phyloP scores from a whole-genome alignment of 2,797 vertebrate species.

The Falco berigora region DNA sequence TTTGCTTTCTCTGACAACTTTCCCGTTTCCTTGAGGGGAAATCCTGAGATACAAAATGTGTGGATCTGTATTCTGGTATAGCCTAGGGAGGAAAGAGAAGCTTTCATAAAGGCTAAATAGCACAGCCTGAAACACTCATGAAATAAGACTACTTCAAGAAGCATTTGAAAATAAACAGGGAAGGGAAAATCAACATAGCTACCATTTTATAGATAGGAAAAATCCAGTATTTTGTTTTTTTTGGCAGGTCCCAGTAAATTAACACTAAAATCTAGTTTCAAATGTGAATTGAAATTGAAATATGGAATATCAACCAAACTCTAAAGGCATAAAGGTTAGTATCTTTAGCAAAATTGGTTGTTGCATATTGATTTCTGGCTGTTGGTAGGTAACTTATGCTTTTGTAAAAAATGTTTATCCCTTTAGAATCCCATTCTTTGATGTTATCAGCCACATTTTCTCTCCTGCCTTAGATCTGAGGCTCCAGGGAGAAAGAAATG shows the following conservation, averaged over 20 bases:
- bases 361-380: background rate
- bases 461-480: background rate
- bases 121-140: background rate
- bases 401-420: background rate
- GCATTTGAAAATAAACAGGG: background rate
- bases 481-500: background rate
- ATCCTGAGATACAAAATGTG: background rate
- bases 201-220: background rate
- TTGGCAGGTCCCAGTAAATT: background rate
- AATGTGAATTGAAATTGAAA: background rate
- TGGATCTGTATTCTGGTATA: conserved; percentile 31
- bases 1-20: background rate
- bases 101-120: conserved; percentile 21
- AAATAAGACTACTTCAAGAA: background rate
- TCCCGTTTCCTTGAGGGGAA: background rate
- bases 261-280: background rate
- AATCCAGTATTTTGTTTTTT: background rate
- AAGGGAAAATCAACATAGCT: background rate
- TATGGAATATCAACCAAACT: background rate
- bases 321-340: background rate
- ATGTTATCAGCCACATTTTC: background rate
- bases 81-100: conserved; percentile 35
- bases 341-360: background rate
- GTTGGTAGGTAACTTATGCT: background rate
- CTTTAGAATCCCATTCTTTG: background rate